Conservation (phyloP, 2,797 vertebrate species). For the Morus bassanus region DNA sequence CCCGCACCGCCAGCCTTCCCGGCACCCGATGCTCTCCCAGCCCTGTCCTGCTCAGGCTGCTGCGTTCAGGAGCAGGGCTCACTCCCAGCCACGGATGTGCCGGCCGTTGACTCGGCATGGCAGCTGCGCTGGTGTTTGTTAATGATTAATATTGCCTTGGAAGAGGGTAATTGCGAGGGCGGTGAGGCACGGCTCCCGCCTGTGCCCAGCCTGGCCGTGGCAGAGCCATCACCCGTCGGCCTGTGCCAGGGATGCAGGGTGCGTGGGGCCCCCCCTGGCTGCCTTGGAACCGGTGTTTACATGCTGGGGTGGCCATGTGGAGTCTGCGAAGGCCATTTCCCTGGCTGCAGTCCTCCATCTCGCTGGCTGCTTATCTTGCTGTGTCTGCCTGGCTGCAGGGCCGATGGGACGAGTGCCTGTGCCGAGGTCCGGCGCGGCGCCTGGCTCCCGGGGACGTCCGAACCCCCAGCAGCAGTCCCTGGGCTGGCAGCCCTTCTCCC, state of each 20-base stretch:
- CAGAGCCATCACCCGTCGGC: accelerated
- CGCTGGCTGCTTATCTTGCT: not conserved
- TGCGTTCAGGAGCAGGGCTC: not conserved
- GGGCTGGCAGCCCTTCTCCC: not conserved
- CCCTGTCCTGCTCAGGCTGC: not conserved
- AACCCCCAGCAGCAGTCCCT: not conserved
- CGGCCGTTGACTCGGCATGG: not conserved
- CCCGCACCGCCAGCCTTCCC: not conserved
- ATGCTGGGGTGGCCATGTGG: not conserved
- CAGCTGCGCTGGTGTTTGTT: slow-evolving; percentile 31
- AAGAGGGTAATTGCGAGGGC: not conserved
- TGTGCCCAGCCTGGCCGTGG: not conserved
- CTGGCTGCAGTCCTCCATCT: not conserved
- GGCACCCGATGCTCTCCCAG: accelerated
- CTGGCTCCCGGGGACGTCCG: not conserved
- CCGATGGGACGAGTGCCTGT: accelerated
- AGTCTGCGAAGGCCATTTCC: not conserved
- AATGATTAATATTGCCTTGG: slow-evolving; percentile 27
- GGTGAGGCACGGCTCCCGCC: not conserved
- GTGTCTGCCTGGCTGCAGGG: not conserved
- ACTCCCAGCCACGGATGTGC: accelerated
- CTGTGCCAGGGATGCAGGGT: accelerated
- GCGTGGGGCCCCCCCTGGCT: accelerated
- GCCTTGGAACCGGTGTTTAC: not conserved
- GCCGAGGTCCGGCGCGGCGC: accelerated